Conservation (phyloP, 1,140 invertebrate species). For the Drosophila neocordata region DNA sequence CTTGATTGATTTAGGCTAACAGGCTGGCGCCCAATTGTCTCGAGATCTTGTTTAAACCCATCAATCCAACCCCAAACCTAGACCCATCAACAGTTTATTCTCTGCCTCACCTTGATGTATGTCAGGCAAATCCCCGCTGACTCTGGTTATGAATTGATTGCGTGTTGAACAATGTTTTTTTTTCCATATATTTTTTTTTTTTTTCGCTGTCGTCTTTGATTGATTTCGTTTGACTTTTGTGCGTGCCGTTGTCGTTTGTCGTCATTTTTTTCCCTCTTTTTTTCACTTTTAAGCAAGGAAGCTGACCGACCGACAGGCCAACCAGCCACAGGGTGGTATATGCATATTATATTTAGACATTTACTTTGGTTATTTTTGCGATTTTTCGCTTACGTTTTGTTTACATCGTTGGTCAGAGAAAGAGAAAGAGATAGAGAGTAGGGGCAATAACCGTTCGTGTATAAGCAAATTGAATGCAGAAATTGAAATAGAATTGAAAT, state of each 20-base stretch:
- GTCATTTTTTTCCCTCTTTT: slow-evolving; percentile 13
- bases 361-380: slow-evolving; percentile 11
- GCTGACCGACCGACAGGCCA: not conserved
- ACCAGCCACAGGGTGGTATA: not conserved
- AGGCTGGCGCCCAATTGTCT: slow-evolving; percentile 63
- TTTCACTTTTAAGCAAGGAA: slow-evolving; percentile 2
- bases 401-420: slow-evolving; percentile 14
- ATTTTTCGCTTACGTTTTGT: slow-evolving; percentile 8
- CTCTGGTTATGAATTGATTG: slow-evolving; percentile 58
- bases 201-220: slow-evolving; percentile 59
- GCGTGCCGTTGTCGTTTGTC: slow-evolving; percentile 11
- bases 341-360: slow-evolving; percentile 13
- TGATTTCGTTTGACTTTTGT: slow-evolving; percentile 62
- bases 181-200: not conserved
- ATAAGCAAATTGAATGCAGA: not conserved
- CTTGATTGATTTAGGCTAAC: slow-evolving; percentile 65
- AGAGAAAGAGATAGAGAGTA: not conserved
- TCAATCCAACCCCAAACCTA: slow-evolving; percentile 14
- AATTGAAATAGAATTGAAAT: not conserved
- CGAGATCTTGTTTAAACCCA: slow-evolving; percentile 38
- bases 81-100: not conserved
- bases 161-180: slow-evolving; percentile 53
- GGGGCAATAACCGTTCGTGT: slow-evolving; percentile 4
- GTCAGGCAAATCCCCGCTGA: slow-evolving; percentile 27
- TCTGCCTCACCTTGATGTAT: slow-evolving; percentile 45